phyloP scores from a whole-genome alignment of 2,113 vertebrate genomes.

The Antennarius striatus region DNA sequence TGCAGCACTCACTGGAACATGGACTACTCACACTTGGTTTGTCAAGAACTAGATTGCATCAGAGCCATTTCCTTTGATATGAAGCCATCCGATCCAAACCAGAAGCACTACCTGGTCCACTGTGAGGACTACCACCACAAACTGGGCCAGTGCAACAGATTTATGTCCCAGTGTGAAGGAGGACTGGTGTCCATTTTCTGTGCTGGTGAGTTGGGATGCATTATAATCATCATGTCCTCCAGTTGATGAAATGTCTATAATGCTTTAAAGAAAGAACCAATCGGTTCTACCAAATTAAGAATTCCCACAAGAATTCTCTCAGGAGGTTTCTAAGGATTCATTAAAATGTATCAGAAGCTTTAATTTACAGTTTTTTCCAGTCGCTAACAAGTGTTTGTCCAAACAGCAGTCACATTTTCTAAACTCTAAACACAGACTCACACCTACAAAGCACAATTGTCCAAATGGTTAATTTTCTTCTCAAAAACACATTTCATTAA shows the following conservation, averaged over 20 bases:
- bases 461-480: too few relatives aligned
- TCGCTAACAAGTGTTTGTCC: too few relatives aligned
- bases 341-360: too few relatives aligned
- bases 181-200: conserved; percentile 38
- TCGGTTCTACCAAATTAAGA: too few relatives aligned
- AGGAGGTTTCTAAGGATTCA: too few relatives aligned
- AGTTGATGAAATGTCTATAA: not conserved
- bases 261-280: too few relatives aligned
- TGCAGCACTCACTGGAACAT: not conserved
- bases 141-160: conserved; percentile 58
- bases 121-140: conserved; percentile 34
- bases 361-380: too few relatives aligned
- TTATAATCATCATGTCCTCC: not conserved
- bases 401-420: too few relatives aligned
- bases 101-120: not conserved
- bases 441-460: too few relatives aligned
- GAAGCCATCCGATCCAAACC: rapidly evolving
- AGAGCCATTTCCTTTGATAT: rapidly evolving
- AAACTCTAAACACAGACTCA: too few relatives aligned
- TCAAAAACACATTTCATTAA: too few relatives aligned
- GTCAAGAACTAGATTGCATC: conserved; percentile 22
- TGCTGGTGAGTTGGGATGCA: conserved; percentile 42
- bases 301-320: too few relatives aligned
- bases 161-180: rapidly evolving
- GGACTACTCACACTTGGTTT: not conserved